These are phyloP conservation scores for Hystrix brachyura DNA, from an alignment of 2,113 vertebrate species.

Conservation along the genomic window DNA sequence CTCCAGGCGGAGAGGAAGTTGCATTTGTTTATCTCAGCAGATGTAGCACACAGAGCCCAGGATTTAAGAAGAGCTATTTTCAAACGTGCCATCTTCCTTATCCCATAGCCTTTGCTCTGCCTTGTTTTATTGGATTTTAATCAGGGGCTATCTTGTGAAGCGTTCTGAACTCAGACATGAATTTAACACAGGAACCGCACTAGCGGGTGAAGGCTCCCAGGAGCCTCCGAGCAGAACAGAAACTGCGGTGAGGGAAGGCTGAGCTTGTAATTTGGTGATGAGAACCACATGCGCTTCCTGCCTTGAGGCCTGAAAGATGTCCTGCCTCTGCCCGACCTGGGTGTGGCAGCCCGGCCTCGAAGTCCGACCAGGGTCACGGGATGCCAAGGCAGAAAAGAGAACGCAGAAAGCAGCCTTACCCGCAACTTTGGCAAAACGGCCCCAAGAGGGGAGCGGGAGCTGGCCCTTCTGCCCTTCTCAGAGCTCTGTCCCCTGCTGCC, in stretches of 20 bases:
- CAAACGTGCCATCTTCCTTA: neutral
- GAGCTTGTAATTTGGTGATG: neutral
- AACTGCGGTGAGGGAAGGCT: neutral
- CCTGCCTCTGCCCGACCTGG: neutral
- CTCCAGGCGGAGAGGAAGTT: neutral
- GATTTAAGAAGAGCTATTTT: slow-evolving; percentile 35
- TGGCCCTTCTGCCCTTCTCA: neutral
- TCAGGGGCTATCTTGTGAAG: neutral
- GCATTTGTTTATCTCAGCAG: slow-evolving; percentile 6
- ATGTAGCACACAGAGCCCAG: neutral
- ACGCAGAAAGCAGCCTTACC: neutral
- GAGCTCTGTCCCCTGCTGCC: neutral
- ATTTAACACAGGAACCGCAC: slow-evolving; percentile 27
- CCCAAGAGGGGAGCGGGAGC: neutral
- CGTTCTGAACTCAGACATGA: slow-evolving; percentile 46
- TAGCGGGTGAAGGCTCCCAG: neutral
- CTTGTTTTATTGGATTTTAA: slow-evolving; percentile 53
- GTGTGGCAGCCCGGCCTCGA: neutral
- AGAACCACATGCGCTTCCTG: slow-evolving; percentile 11
- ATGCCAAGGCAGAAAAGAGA: slow-evolving; percentile 17
- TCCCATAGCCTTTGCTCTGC: neutral
- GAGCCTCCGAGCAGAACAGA: neutral
- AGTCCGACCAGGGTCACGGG: neutral
- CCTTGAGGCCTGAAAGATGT: neutral
- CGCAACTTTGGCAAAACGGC: no score